Evolutionary conservation across 2,113 vertebrate genomes (phyloP).

Genomic region (Hippocampus mohnikei): DNA sequence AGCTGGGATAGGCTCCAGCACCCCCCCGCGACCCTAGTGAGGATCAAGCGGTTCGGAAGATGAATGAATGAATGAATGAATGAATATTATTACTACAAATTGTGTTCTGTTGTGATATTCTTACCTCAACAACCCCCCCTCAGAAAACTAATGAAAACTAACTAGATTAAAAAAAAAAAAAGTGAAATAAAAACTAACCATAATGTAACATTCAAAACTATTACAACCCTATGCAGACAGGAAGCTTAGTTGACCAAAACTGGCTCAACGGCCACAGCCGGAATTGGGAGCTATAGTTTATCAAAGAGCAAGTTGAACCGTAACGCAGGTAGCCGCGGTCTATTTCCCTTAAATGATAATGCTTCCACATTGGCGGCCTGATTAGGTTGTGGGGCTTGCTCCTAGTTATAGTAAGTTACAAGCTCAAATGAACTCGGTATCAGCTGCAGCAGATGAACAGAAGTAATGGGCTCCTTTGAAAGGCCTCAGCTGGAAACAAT

Average conservation of each 20-base stretch:
- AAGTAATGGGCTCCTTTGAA: constrained; percentile 44
- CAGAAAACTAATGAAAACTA: too few relatives aligned
- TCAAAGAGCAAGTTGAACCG: neutral
- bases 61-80: too few relatives aligned
- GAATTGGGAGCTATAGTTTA: neutral
- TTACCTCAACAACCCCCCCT: too few relatives aligned
- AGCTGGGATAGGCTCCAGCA: too few relatives aligned
- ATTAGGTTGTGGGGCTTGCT: neutral
- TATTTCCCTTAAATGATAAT: neutral
- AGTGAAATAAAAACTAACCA: too few relatives aligned
- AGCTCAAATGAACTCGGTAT: constrained; percentile 11
- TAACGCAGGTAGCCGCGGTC: neutral
- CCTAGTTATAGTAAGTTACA: neutral
- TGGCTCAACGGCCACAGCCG: neutral
- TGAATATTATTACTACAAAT: too few relatives aligned
- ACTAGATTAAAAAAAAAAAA: too few relatives aligned
- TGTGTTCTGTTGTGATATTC: too few relatives aligned
- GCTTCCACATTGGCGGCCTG: neutral
- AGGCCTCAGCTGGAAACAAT: constrained; percentile 27
- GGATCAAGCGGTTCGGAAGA: too few relatives aligned
- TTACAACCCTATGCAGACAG: neutral
- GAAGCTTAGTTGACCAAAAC: neutral
- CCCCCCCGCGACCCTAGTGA: too few relatives aligned
- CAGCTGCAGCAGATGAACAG: constrained; percentile 19
- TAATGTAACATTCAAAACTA: too few relatives aligned